phyloP scores from a whole-genome alignment of 2,888 invertebrate species.

The Alentia gelatinosa region DNA sequence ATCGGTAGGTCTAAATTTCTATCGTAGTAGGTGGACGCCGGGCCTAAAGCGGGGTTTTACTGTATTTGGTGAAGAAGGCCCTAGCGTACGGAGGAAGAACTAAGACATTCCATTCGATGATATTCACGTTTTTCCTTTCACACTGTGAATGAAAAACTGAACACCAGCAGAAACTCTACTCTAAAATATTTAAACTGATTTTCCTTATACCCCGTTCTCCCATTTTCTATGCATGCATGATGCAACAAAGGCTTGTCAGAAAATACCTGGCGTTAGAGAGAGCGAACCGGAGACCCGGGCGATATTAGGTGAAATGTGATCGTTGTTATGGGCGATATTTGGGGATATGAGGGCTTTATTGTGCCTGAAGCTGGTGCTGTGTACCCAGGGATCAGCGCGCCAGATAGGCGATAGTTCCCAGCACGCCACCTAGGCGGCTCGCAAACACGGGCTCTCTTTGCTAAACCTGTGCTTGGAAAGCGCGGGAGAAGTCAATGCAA shows the following conservation, averaged over 20 bases:
- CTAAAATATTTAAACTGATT: not conserved
- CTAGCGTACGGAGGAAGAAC: no score
- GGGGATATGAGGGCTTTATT: not conserved
- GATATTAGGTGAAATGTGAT: not conserved
- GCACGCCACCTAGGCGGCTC: not conserved
- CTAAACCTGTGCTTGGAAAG: not conserved
- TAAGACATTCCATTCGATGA: no score
- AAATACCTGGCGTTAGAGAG: not conserved
- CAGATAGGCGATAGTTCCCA: not conserved
- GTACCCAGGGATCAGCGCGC: not conserved
- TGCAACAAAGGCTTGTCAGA: not conserved
- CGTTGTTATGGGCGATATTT: constrained; percentile 9
- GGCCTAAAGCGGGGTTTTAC: no score
- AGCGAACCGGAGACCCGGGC: not conserved
- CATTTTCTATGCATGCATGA: not conserved
- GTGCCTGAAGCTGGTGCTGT: not conserved
- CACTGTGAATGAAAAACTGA: no score
- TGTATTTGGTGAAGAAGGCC: no score
- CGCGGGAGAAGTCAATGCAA: constrained; percentile 9
- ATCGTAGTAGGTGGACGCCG: no score
- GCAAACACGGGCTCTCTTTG: not conserved
- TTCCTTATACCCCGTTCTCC: not conserved
- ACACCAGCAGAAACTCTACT: not conserved
- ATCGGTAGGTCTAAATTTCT: no score
- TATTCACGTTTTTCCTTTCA: no score